Evolutionary conservation across 2,797 vertebrate species (phyloP).

Genomic region (Periparus ater): DNA sequence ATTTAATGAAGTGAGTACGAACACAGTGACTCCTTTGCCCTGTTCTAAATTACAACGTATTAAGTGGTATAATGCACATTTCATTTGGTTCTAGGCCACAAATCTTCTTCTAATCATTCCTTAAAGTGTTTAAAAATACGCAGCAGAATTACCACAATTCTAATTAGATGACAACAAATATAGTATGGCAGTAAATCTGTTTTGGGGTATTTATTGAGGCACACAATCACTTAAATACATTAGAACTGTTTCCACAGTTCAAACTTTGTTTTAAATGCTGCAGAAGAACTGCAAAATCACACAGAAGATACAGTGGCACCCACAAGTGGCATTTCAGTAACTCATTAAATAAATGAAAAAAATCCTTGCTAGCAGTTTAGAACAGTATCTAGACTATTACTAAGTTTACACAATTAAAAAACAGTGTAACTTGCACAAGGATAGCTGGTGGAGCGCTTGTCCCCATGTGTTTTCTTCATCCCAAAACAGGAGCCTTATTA

Average conservation of each 20-base stretch:
- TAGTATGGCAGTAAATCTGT: conserved; percentile 12
- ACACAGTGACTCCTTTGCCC: neutral
- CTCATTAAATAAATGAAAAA: neutral
- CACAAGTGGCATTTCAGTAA: neutral
- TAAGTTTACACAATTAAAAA: neutral
- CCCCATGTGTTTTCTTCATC: neutral
- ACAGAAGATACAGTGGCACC: neutral
- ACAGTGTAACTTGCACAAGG: neutral
- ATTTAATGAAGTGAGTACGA: neutral
- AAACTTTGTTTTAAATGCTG: neutral
- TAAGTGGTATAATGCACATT: neutral
- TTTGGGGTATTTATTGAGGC: conserved; percentile 5
- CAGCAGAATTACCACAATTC: conserved; percentile 20
- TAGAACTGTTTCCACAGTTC: conserved; percentile 1
- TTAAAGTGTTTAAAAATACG: conserved; percentile 29
- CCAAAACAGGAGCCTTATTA: neutral
- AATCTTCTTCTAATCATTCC: conserved; percentile 51
- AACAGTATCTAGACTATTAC: neutral
- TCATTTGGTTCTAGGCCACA: conserved; percentile 36
- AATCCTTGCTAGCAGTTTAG: neutral
- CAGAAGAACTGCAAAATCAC: conserved; percentile 10
- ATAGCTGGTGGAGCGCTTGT: neutral
- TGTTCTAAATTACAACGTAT: neutral
- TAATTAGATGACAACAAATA: conserved; percentile 50
- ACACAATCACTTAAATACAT: neutral